These are phyloP conservation scores for Bombus turneri DNA, from an alignment of 1,140 invertebrate genomes.

Conservation along the genomic window DNA sequence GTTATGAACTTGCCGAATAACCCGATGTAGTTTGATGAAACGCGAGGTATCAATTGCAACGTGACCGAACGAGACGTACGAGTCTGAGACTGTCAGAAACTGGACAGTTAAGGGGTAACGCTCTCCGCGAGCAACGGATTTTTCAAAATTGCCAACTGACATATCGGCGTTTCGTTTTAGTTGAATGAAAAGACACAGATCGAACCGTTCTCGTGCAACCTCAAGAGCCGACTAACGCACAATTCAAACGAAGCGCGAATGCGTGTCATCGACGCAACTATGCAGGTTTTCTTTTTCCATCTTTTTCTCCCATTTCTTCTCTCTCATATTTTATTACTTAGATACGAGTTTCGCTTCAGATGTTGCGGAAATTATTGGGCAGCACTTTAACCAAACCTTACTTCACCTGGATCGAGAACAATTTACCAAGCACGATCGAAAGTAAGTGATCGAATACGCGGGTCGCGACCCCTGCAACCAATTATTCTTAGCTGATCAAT, in stretches of 20 bases:
- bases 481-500: not conserved
- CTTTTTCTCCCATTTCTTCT: not conserved
- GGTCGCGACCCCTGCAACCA: not conserved
- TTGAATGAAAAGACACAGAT: conserved; percentile 63
- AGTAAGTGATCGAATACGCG: conserved; percentile 50
- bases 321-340: not conserved
- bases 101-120: not conserved
- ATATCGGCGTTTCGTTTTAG: conserved; percentile 49
- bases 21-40: too few species aligned
- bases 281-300: conserved; percentile 58
- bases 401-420: conserved; percentile 67
- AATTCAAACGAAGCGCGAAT: conserved; percentile 27
- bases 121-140: not conserved
- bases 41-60: too few species aligned
- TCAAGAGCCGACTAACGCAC: conserved; percentile 58
- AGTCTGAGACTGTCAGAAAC: too few species aligned
- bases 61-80: too few species aligned
- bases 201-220: conserved; percentile 60
- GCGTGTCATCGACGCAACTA: conserved; percentile 51
- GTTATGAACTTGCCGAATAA: too few species aligned
- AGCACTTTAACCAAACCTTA: conserved; percentile 71
- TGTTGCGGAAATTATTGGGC: conserved; percentile 58
- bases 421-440: conserved; percentile 55
- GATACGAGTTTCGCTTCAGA: conserved; percentile 51
- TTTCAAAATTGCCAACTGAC: not conserved